Base-by-base conservation (phyloP, 2,797 vertebrate species). In the Hydrophis major region DNA sequence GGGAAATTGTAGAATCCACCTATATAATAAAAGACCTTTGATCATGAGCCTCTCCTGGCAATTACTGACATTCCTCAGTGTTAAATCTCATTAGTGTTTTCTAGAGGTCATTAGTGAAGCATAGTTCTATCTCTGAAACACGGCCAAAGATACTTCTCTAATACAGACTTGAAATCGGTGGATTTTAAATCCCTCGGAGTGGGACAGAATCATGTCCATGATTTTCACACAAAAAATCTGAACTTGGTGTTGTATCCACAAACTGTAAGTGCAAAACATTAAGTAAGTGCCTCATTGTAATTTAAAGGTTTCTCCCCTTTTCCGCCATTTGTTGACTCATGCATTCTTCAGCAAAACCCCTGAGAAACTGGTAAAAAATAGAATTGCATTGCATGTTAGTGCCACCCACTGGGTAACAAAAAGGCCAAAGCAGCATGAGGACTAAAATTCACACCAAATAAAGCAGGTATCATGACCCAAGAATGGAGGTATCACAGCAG, bases 31-130 rank as follows among this genome's bases (percentile, higher is more conserved):
- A 90, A 95, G 57, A 86, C 92, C 90, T 66, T 50, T 93, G 89
- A 83, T 93, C 1, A 16, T 92, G 95, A 94, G 37, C 89, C 94
- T 94, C 89, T 91, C 93, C 92, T 90, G 93, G 61, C 90, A 87
- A 91, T 94, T 91, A 94, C 69, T 93, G 87, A 91, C 57, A 92
- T 92, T 95, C 94, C 27, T 0, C 56, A 56, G 94, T 37, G 6
- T 93, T 91, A 94, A 94, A 96, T 95, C 90, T 90, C 0, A 91
- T 55, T 86, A 88, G 95, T 92, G 32, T 92, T 95, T 96, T 96
- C 93, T 96, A 96, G 94, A 96, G 96, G 93, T 95, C 93, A 78
- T 95, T 94, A 93, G 95, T 89, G 92, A 90, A 56, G 92, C 94
- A 96, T 94, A 93, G 78, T 94, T 92, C 88, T 89, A 59, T 94